Evolutionary conservation across 2,888 invertebrate genomes (phyloP), one percentile per base, ranked within the genome.

Genomic region (Eumerus sabulonum): DNA sequence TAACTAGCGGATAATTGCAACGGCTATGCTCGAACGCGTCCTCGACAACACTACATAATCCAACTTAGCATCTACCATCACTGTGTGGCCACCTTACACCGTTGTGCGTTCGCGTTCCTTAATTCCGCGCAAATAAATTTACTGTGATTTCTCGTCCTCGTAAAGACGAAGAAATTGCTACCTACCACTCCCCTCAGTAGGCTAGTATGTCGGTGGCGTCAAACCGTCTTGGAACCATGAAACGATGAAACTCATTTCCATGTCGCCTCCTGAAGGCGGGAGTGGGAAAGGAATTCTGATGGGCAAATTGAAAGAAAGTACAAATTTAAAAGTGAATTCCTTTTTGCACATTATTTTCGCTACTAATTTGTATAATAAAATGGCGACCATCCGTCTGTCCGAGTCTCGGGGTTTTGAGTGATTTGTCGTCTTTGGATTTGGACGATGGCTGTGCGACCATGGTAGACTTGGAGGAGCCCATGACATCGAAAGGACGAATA

Each of bases 301-400:
- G 67, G 67, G 67, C 73, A 77, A 77, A 77, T 77, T 77, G 77
- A 77, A 77, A 27, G 7, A 73, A 77, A 77, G 73, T 72, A 77
- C 72, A 73, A 77, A 77, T 73, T 77, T 73, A 67, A 72, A 77
- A 77, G 77, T 77, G 72, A 68, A 77, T 77, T 73, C 77, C 67
- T 66, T 63, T 68, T 68, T 77, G 72, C 67, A 68, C 77, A 77
- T 77, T 77, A 77, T 77, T 77, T 77, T 73, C 68, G 77, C 73
- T 72, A 73, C 77, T 77, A 77, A 77, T 77, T 77, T 68, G 67
- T 73, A 73, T 73, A 77, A 77, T 77, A 77, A 77, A 67, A 73
- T 68, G 77, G 67, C 63, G 57, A 42, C 67, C 67, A 73, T 77
- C 73, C 73, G 73, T 73, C 77, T 72, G 48, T 77, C 38, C 56